A percentile compares a stretch with the other conserved stretches of the same genome.
Evolutionary conservation across 30 jellyfish, hydroid and myxozoan species (phyloP).

Genomic region (Aurelia sp.): DNA sequence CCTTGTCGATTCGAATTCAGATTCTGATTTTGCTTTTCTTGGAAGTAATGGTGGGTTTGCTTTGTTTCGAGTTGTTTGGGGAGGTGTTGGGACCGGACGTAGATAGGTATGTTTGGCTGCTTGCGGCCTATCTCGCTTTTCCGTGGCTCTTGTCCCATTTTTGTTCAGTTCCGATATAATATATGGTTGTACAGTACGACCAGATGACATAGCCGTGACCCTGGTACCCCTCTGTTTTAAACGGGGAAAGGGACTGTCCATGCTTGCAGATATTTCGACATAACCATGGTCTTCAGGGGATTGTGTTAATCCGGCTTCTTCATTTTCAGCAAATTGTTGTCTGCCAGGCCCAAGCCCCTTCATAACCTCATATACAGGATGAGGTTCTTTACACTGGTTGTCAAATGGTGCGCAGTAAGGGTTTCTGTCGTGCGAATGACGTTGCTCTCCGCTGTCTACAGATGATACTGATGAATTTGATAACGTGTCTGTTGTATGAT

Average conservation of each 20-base stretch:
- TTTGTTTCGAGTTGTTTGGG: no score
- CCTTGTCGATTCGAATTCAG: no score
- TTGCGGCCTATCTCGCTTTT: no score
- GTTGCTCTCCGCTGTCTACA: background rate
- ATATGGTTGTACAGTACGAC: no score
- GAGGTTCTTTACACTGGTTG: background rate
- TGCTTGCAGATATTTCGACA: constrained; percentile 6
- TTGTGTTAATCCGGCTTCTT: background rate
- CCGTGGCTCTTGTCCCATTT: no score
- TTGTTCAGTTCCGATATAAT: no score
- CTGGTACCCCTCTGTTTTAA: constrained; percentile 9
- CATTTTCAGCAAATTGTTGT: background rate
- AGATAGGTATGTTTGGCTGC: no score
- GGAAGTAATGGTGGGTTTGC: no score
- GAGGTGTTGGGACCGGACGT: no score
- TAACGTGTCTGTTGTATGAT: background rate
- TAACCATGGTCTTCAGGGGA: constrained; percentile 26
- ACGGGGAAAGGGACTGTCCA: constrained; percentile 26
- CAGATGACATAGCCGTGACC: background rate
- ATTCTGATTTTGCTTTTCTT: no score
- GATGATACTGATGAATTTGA: constrained; percentile 7
- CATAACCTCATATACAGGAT: background rate
- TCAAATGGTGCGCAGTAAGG: background rate
- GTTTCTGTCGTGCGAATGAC: background rate
- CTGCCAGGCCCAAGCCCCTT: no score